These are phyloP conservation scores for Platycercus adscitus DNA, from an alignment of 2,113 vertebrate species.

Conservation along the genomic window DNA sequence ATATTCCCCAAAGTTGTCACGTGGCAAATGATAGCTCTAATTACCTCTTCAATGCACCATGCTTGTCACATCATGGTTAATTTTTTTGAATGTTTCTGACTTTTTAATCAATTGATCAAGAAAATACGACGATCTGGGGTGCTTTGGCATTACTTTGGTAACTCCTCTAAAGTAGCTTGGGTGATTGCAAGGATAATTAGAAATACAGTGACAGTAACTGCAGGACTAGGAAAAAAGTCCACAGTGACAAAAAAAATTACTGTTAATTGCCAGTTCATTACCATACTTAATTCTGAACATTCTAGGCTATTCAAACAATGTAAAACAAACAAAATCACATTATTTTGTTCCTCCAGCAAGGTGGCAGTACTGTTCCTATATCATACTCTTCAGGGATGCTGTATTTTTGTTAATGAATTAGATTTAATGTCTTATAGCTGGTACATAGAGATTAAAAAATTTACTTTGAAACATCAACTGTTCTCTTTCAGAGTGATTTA, in stretches of 20 bases:
- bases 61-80: not conserved
- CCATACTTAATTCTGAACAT: slow-evolving; percentile 68
- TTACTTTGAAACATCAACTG: slow-evolving; percentile 30
- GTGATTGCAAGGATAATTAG: slow-evolving; percentile 57
- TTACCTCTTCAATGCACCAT: not conserved
- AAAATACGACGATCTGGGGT: not conserved
- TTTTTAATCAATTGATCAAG: slow-evolving; percentile 25
- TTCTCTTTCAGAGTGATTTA: slow-evolving; percentile 15
- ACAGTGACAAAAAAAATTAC: slow-evolving; percentile 62
- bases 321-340: slow-evolving; percentile 45
- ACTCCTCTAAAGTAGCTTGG: slow-evolving; percentile 37
- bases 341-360: slow-evolving; percentile 58
- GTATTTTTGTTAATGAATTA: slow-evolving; percentile 19
- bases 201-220: slow-evolving; percentile 49
- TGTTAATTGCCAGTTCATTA: slow-evolving; percentile 70
- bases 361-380: slow-evolving; percentile 26
- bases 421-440: not conserved
- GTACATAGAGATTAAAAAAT: slow-evolving; percentile 46
- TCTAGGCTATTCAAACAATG: slow-evolving; percentile 53
- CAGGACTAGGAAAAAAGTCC: slow-evolving; percentile 53
- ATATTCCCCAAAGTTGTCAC: slow-evolving; percentile 2
- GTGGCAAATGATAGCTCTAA: slow-evolving; percentile 7
- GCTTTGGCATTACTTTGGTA: slow-evolving; percentile 18
- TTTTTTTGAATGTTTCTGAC: slow-evolving; percentile 1
- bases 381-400: not conserved